Base-by-base conservation (phyloP, 2,113 vertebrate genomes). In the Tenebrosternarchus preto region DNA sequence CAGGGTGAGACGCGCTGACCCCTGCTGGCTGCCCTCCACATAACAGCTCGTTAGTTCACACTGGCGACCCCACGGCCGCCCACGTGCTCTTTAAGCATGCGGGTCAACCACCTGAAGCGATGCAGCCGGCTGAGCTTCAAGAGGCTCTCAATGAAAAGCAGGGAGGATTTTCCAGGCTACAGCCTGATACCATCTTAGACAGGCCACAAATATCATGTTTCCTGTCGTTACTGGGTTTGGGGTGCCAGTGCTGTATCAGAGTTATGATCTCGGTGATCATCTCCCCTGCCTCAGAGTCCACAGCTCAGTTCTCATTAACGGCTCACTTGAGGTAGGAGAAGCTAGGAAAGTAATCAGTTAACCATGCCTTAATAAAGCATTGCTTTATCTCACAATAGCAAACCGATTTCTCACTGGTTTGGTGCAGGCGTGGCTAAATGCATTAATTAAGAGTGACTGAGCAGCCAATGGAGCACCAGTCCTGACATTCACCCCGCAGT, bases 21-120 rank as follows among this genome's bases (percentile, higher is more conserved):
- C 69, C 70, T 85, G 73, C 78, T 83, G 84, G 84, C 77, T 15
- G 24, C 53, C 59, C 8, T 43, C 76, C 80, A 80, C 68, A 74
- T 78, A 73, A 67, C 67, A 36, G 56, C 67, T 50, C 50, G 73
- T 84, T 84, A 77, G 68, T 59, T 66, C 53, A 25, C 27, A 5
- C 67, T 73, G 25, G 67, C 19, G 71, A 67, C 22, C 9, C 56
- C 20, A 3, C 71, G 61, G 60, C 31, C 53, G 19, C 74, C 33
- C 46, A 73, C 55, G 77, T 68, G 75, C 59, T 77, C 69, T 64
- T 55, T 29, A 77, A 72, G 76, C 61, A 55, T 71, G 33, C 61
- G 59, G 64, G 78, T 77, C 78, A 83, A 73, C 20, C 19, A 69
- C 63, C 71, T 61, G 20, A 53, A 19, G n/a, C 61, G 36, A 33